Base-by-base conservation (phyloP, 2,113 vertebrate species). In the Albula goreensis region DNA sequence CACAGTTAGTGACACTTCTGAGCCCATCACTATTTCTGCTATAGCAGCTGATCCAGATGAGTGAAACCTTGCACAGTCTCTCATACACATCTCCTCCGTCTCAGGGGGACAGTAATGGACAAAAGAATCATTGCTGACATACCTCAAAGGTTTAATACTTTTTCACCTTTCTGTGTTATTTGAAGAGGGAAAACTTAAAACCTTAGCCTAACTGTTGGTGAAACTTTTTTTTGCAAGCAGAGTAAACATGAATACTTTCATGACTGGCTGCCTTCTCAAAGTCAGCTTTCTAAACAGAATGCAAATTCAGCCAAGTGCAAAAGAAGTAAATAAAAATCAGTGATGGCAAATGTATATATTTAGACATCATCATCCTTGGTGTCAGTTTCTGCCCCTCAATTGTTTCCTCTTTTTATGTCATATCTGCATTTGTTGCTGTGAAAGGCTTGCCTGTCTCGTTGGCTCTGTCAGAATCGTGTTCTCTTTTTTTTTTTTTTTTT, bases 1-100 rank as follows among this genome's bases (percentile, higher is more conserved):
- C 60, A 66, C 78, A 81, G 77, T 87, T 87, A 85, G 78, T 56
- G 78, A 85, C 78, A 74, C 83, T 81, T 50, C 50, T 19, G 60
- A 53, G 52, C 80, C 86, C 86, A 48, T 57, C 41, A 50, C 56
- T 17, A 7, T n/a, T 85, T 85, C 80, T 25, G 31, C 80, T 17
- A 50, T 74, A 5, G 48, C 53, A 12, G 7, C 19, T 31, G 15
- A 12, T 11, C 80, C 51, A 9, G 51, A n/a, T n/a, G 10, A 31
- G 22, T 2, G n/a, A 78, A 78, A n/a, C 81, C 31, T 41, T 41
- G 31, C 31, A 41, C 31, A 41, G 31, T 41, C 31, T 41, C 31
- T 41, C 31, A 41, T 41, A 41, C 31, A 41, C 31, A 41, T 41
- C 31, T n/a, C 31, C 31, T 41, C 31, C 31, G 31, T 41, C 31